Evolutionary conservation across 53 echinoderm and acorn worm genomes (phyloP), one percentile per base, ranked within the genome.

Genomic region (Crossaster papposus): DNA sequence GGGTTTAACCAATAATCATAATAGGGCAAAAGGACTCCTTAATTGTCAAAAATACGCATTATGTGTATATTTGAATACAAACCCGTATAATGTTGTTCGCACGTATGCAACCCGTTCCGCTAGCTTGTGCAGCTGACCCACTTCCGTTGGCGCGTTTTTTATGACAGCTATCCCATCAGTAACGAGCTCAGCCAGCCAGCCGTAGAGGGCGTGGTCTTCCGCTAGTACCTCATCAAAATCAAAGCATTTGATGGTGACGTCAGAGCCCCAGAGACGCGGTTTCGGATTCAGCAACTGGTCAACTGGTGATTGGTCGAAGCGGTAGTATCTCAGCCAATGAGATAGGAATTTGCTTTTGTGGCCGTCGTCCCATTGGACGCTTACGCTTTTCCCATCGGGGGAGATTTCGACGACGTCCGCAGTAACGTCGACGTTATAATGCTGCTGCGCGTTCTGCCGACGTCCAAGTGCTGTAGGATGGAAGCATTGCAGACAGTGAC

Each of bases 61-160:
- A 30, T 29, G 31, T 30, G 13, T 3, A 31, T 71, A 28, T 71
- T 58, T 58, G 58, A 58, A 58, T n/a, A n/a, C n/a, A 58, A 58
- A 94, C 96, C 95, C 95, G 72, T 94, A 95, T 64, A 88, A 83
- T 22, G 92, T 90, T 22, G 30, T 34, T 14, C 86, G 74, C 17
- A 96, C 87, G 68, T 92, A 96, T 13, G 94, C 88, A 31, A 95
- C 91, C 31, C 96, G 53, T 23, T 93, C 86, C 30, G 89, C 95
- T 17, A 96, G 76, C 7, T 84, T 88, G 32, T 50, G 81, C 26
- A 96, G 44, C 74, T 95, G 93, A 23, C 95, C 96, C 24, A 84
- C 85, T 65, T 93, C 63, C 11, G 81, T 62, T 1, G 94, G 92
- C 1, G 90, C 81, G 15, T 85, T 92, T 51, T 86, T 87, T 14